Evolutionary conservation across 2,888 invertebrate species (phyloP).

Genomic region (Hedychridium roseum): DNA sequence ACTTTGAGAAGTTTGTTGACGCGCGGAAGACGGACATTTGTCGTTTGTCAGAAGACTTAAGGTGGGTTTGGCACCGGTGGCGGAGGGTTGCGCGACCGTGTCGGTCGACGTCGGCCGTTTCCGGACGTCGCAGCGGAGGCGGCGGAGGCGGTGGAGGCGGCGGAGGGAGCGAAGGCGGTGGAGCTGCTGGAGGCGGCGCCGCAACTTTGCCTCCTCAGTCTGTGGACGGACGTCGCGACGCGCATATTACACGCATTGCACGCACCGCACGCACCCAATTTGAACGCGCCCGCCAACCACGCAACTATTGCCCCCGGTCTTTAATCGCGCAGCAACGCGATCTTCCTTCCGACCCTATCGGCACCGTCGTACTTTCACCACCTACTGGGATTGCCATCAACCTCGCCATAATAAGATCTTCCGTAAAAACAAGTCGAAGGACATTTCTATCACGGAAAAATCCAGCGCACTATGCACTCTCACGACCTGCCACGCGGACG

Average conservation of each 20-base stretch:
- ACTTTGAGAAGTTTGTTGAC: neutral
- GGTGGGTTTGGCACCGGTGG: no score
- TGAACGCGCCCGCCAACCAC: neutral
- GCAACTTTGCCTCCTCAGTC: no score
- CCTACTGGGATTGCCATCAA: no score
- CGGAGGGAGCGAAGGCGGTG: no score
- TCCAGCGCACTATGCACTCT: slow-evolving; percentile 28
- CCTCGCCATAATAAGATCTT: no score
- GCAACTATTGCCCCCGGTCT: neutral
- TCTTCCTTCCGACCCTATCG: neutral
- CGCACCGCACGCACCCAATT: neutral
- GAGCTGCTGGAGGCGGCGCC: no score
- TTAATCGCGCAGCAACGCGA: neutral
- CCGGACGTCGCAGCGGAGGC: slow-evolving; percentile 43
- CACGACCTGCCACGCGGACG: slow-evolving; percentile 23
- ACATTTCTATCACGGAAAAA: no score
- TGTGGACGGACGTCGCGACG: slow-evolving; percentile 53
- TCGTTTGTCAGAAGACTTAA: no score
- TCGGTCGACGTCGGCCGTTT: slow-evolving; percentile 41
- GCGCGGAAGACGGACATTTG: no score
- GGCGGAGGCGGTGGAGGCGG: slow-evolving; percentile 35
- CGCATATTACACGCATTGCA: slow-evolving; percentile 32
- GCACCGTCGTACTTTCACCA: neutral
- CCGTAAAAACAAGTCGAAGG: no score
- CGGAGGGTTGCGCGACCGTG: no score